Conservation (phyloP, 2,888 invertebrate species). For the Sceliomorpha sp. region DNA sequence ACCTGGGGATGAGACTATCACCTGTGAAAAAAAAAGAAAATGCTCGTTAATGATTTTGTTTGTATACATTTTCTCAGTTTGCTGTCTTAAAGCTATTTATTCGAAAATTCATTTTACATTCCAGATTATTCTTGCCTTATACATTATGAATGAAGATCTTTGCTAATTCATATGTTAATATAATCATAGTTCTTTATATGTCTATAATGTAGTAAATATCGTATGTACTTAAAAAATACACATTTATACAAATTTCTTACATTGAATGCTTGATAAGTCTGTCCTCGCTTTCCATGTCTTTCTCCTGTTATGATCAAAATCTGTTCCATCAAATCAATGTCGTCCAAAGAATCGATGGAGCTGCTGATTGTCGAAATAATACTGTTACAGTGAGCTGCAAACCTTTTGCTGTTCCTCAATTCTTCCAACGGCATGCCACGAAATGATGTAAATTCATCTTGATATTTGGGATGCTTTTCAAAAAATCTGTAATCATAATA, state of each 20-base stretch:
- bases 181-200: too few relatives aligned
- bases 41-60: too few relatives aligned
- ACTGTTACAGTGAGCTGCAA: slow-evolving; percentile 81
- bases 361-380: slow-evolving; percentile 81
- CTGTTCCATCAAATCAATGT: slow-evolving; percentile 71
- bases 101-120: too few relatives aligned
- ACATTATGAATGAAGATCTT: too few relatives aligned
- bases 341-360: slow-evolving; percentile 80
- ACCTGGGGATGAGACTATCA: slow-evolving; percentile 89
- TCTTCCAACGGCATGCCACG: slow-evolving; percentile 76
- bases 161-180: too few relatives aligned
- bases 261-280: slow-evolving; percentile 60
- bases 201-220: too few relatives aligned
- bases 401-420: slow-evolving; percentile 76
- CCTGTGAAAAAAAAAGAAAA: slow-evolving; percentile 78
- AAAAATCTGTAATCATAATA: slow-evolving; percentile 80
- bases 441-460: slow-evolving; percentile 80
- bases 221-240: too few relatives aligned
- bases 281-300: slow-evolving; percentile 79
- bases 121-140: too few relatives aligned
- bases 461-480: slow-evolving; percentile 79
- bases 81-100: too few relatives aligned
- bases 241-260: slow-evolving; percentile 57
- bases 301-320: slow-evolving; percentile 73
- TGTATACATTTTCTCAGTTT: too few relatives aligned